Evolutionary conservation across 2,888 invertebrate genomes (phyloP).

Genomic region (Junonia oenone): DNA sequence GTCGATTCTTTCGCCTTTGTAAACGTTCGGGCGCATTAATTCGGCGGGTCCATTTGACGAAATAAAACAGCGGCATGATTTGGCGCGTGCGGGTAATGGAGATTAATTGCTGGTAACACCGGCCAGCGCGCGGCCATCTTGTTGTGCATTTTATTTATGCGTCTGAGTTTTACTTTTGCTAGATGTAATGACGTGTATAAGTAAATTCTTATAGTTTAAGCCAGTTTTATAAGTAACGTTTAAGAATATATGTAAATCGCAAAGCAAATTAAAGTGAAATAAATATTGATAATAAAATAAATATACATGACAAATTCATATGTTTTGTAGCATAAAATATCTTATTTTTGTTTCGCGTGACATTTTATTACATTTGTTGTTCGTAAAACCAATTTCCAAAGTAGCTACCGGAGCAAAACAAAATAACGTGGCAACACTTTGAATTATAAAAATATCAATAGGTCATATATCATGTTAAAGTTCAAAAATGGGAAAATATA

Average conservation of each 20-base stretch:
- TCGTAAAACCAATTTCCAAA: too few relatives aligned
- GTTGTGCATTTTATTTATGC: constrained; percentile 63
- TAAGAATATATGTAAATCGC: too few relatives aligned
- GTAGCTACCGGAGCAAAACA: background rate
- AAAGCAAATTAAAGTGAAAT: too few relatives aligned
- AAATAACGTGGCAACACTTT: background rate
- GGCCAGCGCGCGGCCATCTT: constrained; percentile 56
- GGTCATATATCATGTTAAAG: background rate
- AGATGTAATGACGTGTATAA: constrained; percentile 13
- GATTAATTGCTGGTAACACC: constrained; percentile 72
- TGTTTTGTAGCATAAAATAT: too few relatives aligned
- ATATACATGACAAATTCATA: too few relatives aligned
- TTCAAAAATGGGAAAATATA: constrained; percentile 16
- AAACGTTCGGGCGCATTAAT: constrained; percentile 66
- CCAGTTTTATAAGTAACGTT: too few relatives aligned
- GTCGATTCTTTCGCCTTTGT: constrained; percentile 59
- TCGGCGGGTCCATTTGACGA: constrained; percentile 69
- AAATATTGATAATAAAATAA: too few relatives aligned
- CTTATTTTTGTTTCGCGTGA: too few relatives aligned
- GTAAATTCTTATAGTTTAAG: background rate
- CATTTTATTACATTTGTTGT: too few relatives aligned
- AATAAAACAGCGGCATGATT: constrained; percentile 74
- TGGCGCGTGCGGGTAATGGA: constrained; percentile 71
- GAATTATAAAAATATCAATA: background rate
- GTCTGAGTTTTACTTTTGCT: constrained; percentile 45